phyloP scores from a whole-genome alignment of 2,113 vertebrate species.

The Falco punctatus region DNA sequence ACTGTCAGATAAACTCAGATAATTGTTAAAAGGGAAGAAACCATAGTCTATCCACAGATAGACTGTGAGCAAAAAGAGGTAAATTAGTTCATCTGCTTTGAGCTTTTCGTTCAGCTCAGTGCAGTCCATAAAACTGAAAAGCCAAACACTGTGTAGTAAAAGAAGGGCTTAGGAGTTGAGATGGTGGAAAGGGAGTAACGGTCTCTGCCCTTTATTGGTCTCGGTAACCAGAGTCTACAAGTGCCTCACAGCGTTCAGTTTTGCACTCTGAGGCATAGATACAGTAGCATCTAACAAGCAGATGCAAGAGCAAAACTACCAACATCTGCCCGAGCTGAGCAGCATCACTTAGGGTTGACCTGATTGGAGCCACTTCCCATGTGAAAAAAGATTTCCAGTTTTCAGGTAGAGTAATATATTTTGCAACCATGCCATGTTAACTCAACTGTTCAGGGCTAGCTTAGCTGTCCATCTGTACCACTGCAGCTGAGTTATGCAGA shows the following conservation, averaged over 20 bases:
- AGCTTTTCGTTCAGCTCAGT: conserved; percentile 6
- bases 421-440: not conserved
- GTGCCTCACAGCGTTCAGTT: not conserved
- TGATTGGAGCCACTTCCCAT: not conserved
- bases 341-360: not conserved
- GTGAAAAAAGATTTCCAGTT: not conserved
- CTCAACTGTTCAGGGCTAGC: not conserved
- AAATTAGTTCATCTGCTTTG: conserved; percentile 30
- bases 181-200: not conserved
- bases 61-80: conserved; percentile 13
- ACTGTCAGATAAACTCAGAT: conserved; percentile 10
- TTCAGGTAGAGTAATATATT: not conserved
- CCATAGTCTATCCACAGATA: not conserved
- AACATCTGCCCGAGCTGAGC: not conserved
- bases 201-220: not conserved
- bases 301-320: not conserved
- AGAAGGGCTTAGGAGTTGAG: not conserved
- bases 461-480: not conserved
- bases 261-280: not conserved
- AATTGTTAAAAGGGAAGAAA: conserved; percentile 29
- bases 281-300: not conserved
- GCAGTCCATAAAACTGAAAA: conserved; percentile 26
- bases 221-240: not conserved
- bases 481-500: not conserved
- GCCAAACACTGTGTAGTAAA: conserved; percentile 12